Conservation (phyloP, 2,888 invertebrate genomes). For the Agonopterix subpropinquella region DNA sequence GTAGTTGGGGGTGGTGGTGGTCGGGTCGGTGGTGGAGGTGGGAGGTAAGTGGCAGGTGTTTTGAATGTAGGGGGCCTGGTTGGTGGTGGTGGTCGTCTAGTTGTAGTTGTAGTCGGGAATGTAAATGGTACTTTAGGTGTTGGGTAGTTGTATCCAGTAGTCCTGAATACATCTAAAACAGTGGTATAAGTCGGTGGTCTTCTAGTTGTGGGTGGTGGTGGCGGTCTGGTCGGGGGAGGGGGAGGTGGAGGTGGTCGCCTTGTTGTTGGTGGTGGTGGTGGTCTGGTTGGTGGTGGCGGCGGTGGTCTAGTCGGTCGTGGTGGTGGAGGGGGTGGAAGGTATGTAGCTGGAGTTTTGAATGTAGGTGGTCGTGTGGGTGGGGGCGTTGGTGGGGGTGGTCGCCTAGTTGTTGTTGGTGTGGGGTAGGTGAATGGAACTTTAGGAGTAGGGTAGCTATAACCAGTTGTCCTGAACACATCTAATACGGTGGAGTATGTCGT, state of each 20-base stretch:
- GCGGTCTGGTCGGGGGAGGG: conserved; percentile 16
- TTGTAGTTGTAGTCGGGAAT: conserved; percentile 16
- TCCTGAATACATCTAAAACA: conserved; percentile 2
- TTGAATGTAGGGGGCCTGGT: conserved; percentile 11
- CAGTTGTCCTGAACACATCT: conserved; percentile 31
- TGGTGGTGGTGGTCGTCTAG: conserved; percentile 12
- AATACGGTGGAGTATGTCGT: conserved; percentile 16
- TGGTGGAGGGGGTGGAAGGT: conserved; percentile 12
- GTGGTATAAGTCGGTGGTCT: conserved; percentile 12
- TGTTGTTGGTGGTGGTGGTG: conserved; percentile 9
- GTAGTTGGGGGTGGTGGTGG: conserved; percentile 16
- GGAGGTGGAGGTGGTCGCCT: conserved; percentile 12
- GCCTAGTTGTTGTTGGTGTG: conserved; percentile 12
- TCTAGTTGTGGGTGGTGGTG: conserved; percentile 14
- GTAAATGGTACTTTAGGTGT: conserved; percentile 10
- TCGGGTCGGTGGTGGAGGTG: conserved; percentile 6
- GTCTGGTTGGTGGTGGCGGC: background rate
- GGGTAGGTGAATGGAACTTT: conserved; percentile 39
- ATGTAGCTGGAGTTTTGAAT: conserved; percentile 10
- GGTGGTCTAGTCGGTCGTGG: conserved; percentile 9
- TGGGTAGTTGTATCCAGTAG: conserved; percentile 11
- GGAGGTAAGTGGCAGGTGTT: conserved; percentile 9
- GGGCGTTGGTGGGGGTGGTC: conserved; percentile 17
- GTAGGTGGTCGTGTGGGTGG: conserved; percentile 12
- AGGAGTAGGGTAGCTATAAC: conserved; percentile 41